These are phyloP conservation scores for Resseliella maxima DNA, from an alignment of 2,888 invertebrate species.

Conservation along the genomic window DNA sequence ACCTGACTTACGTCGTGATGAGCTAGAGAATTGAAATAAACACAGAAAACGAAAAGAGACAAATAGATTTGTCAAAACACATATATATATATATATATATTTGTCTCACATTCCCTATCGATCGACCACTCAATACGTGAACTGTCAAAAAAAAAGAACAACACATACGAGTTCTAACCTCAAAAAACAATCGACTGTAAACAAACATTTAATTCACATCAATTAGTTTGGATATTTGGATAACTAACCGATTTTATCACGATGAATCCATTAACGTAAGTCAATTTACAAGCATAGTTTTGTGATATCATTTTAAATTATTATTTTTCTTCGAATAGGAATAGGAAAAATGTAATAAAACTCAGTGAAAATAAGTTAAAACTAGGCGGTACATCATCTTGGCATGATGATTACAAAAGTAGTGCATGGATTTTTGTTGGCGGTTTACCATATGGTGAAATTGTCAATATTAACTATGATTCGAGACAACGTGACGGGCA, in stretches of 20 bases:
- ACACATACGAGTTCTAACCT: too few species aligned
- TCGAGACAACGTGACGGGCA: conserved; percentile 92
- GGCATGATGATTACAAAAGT: conserved; percentile 94
- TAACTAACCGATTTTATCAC: conserved; percentile 59
- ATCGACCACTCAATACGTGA: background rate
- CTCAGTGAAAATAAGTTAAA: conserved; percentile 91
- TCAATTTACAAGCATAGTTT: conserved; percentile 58
- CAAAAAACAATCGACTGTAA: conserved; percentile 2
- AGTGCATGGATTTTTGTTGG: conserved; percentile 98
- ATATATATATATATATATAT: too few species aligned
- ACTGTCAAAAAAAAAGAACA: background rate
- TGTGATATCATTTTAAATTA: background rate
- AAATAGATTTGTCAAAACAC: background rate
- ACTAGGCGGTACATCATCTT: conserved; percentile 78
- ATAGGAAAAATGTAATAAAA: conserved; percentile 91
- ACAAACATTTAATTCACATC: background rate
- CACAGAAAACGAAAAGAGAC: background rate
- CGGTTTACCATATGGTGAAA: conserved; percentile 94
- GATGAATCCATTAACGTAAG: conserved; percentile 77
- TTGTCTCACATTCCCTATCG: conserved; percentile 10
- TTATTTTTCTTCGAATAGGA: conserved; percentile 72
- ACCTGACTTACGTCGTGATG: conserved; percentile 56
- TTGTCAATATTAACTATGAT: conserved; percentile 96
- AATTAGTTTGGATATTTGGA: background rate
- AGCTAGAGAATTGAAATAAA: background rate